Evolutionary conservation across 1,140 invertebrate genomes (phyloP), one percentile per base, ranked within the genome.

Genomic region (Zaprionus ghesquierei): DNA sequence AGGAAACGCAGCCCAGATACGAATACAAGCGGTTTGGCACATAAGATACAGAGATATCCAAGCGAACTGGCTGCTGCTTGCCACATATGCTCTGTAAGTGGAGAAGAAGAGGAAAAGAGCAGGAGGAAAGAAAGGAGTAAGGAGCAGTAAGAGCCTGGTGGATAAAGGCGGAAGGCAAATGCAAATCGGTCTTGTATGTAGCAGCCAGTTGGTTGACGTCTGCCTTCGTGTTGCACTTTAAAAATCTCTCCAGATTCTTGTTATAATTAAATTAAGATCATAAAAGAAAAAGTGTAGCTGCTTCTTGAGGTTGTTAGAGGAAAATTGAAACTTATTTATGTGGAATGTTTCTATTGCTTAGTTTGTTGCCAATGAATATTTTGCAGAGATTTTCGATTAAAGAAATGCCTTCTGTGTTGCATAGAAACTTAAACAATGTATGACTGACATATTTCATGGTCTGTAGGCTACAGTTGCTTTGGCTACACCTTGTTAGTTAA

Each of bases 1-100:
- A 75, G 81, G 81, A 85, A 85, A 85, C 81, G 66, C 81, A 85
- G 77, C 77, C 77, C 77, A 81, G 77, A 85, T 80, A 77, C 81
- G 81, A 70, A 66, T 54, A 80, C 81, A 77, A 77, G 81, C 81
- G 69, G 77, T 77, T 84, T 84, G 81, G 69, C 81, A 84, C 74
- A 85, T 77, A 77, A 86, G 81, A 64, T 72, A 72, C 69, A 65
- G 44, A 86, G 75, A 81, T 81, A 63, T 51, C 44, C 25, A 58
- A n/a, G 18, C 31, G 60, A 62, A 22, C 35, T 51, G 49, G 35
- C 31, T 41, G n/a, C 35, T 41, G 35, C 5, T 41, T 41, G 25
- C 44, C 69, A 71, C 69, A 71, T 71, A 71, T 71, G 69, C 69
- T 31, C 15, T 33, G 53, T 12, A 10, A 41, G 44, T 55, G 22